Evolutionary conservation across 2,113 vertebrate species (phyloP).

Genomic region (Eudyptes chrysolophus): DNA sequence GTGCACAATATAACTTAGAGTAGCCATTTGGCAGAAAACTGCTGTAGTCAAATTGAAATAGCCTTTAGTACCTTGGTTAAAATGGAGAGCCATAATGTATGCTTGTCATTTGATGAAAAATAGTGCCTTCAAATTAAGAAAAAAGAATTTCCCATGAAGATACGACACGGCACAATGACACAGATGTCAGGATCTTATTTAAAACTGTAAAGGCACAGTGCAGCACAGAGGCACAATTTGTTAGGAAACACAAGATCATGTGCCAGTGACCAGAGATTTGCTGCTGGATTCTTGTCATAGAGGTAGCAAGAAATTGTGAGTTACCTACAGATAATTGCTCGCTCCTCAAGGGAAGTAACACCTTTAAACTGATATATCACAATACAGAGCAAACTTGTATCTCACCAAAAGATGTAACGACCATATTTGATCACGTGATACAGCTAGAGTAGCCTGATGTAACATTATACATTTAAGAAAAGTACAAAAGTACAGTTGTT

Average conservation of each 20-base stretch:
- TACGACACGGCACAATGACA: constrained; percentile 11
- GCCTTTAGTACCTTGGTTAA: constrained; percentile 72
- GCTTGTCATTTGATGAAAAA: constrained; percentile 68
- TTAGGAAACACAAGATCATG: constrained; percentile 60
- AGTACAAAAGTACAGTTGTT: background rate
- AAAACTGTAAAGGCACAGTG: constrained; percentile 51
- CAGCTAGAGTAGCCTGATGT: background rate
- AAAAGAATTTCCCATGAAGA: constrained; percentile 48
- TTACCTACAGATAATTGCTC: constrained; percentile 61
- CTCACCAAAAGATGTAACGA: background rate
- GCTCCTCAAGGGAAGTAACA: constrained; percentile 55
- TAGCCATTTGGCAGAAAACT: constrained; percentile 77
- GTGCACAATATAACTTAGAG: constrained; percentile 69
- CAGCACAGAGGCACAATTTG: constrained; percentile 38
- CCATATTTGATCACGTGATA: background rate
- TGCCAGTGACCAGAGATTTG: constrained; percentile 52
- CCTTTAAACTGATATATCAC: constrained; percentile 57
- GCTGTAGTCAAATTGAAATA: constrained; percentile 79
- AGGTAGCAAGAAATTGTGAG: constrained; percentile 40
- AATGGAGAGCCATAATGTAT: constrained; percentile 70
- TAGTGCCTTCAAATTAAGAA: constrained; percentile 67
- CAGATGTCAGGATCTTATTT: constrained; percentile 69
- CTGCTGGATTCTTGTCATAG: constrained; percentile 43
- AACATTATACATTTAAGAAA: background rate
- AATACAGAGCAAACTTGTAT: constrained; percentile 13